These are phyloP conservation scores for Caligus rogercresseyi DNA, from an alignment of 1,140 invertebrate genomes.

Conservation along the genomic window DNA sequence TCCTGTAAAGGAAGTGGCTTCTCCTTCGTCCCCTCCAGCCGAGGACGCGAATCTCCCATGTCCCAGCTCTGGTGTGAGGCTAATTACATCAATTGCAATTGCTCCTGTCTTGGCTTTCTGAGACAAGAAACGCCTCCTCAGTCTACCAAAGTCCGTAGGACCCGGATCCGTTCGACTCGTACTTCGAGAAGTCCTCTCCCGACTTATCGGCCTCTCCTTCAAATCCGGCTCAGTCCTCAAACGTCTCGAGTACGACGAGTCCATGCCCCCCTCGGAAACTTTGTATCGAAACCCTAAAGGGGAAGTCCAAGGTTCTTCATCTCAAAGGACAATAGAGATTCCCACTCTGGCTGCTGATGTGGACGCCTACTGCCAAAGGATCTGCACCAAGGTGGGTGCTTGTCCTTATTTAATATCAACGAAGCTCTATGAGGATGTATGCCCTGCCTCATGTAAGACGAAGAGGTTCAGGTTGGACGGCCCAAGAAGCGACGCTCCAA, in stretches of 20 bases:
- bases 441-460: slow-evolving; percentile 12
- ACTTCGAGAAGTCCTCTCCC: slow-evolving; percentile 4
- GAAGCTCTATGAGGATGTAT: not conserved
- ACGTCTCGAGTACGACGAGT: not conserved
- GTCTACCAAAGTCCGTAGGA: slow-evolving; percentile 12
- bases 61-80: slow-evolving; percentile 16
- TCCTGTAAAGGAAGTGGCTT: too few relatives aligned
- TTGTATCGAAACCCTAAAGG: slow-evolving; percentile 4
- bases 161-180: slow-evolving; percentile 17
- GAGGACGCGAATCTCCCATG: too few relatives aligned
- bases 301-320: too few relatives aligned
- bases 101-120: slow-evolving; percentile 8
- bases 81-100: slow-evolving; percentile 12
- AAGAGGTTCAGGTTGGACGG: not conserved
- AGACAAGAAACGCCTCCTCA: not conserved
- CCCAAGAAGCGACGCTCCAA: too few relatives aligned
- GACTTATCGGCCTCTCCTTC: slow-evolving; percentile 10
- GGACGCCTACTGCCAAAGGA: not conserved
- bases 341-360: slow-evolving; percentile 8
- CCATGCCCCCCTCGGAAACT: not conserved
- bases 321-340: too few relatives aligned
- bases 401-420: slow-evolving; percentile 14
- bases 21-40: too few relatives aligned
- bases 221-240: slow-evolving; percentile 17
- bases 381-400: slow-evolving; percentile 10